phyloP scores from a whole-genome alignment of 1,140 invertebrate species.

The Drosophila willistoni region DNA sequence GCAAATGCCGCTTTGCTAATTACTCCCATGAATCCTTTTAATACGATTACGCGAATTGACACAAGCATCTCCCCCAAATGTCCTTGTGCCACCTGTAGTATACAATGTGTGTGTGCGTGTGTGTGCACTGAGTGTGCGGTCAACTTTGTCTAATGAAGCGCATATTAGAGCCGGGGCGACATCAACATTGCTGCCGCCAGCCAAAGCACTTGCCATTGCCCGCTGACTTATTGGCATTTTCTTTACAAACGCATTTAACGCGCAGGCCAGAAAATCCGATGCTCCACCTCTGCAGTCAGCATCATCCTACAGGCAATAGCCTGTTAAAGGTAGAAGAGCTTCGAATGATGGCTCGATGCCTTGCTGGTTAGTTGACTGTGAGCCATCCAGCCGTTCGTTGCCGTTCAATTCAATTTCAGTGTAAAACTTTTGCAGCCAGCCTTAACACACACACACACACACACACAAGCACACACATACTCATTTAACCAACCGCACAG shows the following conservation, averaged over 20 bases:
- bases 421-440: slow-evolving; percentile 42
- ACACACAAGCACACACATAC: slow-evolving; percentile 12
- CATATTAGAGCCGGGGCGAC: slow-evolving; percentile 55
- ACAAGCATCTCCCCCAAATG: slow-evolving; percentile 25
- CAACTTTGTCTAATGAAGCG: slow-evolving; percentile 74
- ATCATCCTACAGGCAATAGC: not conserved
- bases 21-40: slow-evolving; percentile 78
- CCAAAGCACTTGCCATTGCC: slow-evolving; percentile 22
- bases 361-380: not conserved
- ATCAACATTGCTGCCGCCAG: slow-evolving; percentile 17
- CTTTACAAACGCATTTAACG: slow-evolving; percentile 60
- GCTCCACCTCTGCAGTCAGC: not conserved
- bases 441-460: slow-evolving; percentile 5
- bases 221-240: slow-evolving; percentile 69
- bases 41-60: slow-evolving; percentile 63
- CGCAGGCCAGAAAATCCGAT: slow-evolving; percentile 44
- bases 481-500: slow-evolving; percentile 25
- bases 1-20: slow-evolving; percentile 62
- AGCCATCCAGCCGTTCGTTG: slow-evolving; percentile 18
- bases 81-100: not conserved
- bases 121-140: slow-evolving; percentile 43
- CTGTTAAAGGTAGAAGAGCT: not conserved
- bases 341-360: not conserved
- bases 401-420: slow-evolving; percentile 71
- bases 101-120: not conserved